phyloP scores from a whole-genome alignment of 1,140 invertebrate genomes.

The Eulimnadia texana region DNA sequence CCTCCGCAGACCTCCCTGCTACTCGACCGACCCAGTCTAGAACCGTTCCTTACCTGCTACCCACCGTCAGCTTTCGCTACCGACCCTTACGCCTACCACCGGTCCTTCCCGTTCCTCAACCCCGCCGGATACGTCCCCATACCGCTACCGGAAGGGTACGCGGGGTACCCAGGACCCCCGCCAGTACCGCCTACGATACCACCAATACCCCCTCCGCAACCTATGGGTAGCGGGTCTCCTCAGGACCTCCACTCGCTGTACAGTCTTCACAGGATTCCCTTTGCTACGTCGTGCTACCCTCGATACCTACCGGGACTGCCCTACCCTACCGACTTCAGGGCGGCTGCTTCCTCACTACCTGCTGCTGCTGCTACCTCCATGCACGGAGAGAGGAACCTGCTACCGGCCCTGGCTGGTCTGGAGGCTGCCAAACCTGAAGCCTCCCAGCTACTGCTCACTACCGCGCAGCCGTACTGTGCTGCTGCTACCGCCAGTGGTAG shows the following conservation, averaged over 20 bases:
- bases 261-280: constrained; percentile 34
- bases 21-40: neutral
- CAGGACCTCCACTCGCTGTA: constrained; percentile 10
- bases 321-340: neutral
- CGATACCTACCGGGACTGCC: constrained; percentile 47
- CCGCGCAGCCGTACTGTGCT: neutral
- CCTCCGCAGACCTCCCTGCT: neutral
- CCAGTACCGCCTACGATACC: constrained; percentile 28
- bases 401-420: constrained; percentile 33
- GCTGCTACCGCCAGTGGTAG: neutral
- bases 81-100: constrained; percentile 18
- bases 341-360: neutral
- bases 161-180: neutral
- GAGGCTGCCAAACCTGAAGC: constrained; percentile 5
- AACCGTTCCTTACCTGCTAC: constrained; percentile 21
- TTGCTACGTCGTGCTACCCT: constrained; percentile 43
- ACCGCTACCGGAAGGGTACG: neutral
- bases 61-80: constrained; percentile 9
- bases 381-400: constrained; percentile 4
- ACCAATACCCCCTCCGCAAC: constrained; percentile 26
- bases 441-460: neutral
- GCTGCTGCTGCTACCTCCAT: neutral
- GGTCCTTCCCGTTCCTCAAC: neutral
- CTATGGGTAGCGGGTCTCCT: too few species aligned
- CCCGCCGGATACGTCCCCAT: neutral